Conservation (phyloP, 1,140 invertebrate species). For the Hypothenemus hampei region DNA sequence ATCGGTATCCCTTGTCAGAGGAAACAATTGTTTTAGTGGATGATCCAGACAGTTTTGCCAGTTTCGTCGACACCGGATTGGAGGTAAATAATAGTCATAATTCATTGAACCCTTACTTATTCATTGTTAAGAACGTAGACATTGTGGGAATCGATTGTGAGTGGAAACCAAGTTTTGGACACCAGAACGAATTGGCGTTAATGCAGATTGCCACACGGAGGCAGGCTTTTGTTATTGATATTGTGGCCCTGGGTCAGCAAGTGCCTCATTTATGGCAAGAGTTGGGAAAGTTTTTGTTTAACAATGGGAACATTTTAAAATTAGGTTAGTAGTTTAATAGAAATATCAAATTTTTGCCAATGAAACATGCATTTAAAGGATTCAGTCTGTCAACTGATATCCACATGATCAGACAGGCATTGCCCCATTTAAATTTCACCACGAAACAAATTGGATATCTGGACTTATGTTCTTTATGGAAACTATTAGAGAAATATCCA, state of each 20-base stretch:
- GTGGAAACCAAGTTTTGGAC: slow-evolving; percentile 75
- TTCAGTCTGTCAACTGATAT: slow-evolving; percentile 57
- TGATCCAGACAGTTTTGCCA: slow-evolving; percentile 46
- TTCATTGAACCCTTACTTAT: background rate
- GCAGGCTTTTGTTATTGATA: slow-evolving; percentile 67
- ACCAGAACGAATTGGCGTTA: slow-evolving; percentile 58
- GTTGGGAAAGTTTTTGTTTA: slow-evolving; percentile 53
- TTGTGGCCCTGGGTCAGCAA: slow-evolving; percentile 53
- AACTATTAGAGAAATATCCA: slow-evolving; percentile 48
- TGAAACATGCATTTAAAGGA: slow-evolving; percentile 43
- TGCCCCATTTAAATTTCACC: slow-evolving; percentile 50
- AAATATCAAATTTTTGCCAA: background rate
- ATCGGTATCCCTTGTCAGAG: slow-evolving; percentile 51
- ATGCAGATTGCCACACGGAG: slow-evolving; percentile 68
- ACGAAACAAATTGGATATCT: slow-evolving; percentile 48
- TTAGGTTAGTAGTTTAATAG: slow-evolving; percentile 46
- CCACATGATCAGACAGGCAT: slow-evolving; percentile 50
- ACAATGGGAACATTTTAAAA: slow-evolving; percentile 63
- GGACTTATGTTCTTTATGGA: slow-evolving; percentile 53
- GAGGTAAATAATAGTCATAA: slow-evolving; percentile 26
- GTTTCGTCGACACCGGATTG: slow-evolving; percentile 50
- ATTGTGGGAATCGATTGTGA: slow-evolving; percentile 73
- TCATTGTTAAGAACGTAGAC: slow-evolving; percentile 41
- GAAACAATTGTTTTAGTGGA: slow-evolving; percentile 53
- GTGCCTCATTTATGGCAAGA: slow-evolving; percentile 52